Evolutionary conservation across 2,113 vertebrate genomes (phyloP).

Genomic region (Egretta garzetta): DNA sequence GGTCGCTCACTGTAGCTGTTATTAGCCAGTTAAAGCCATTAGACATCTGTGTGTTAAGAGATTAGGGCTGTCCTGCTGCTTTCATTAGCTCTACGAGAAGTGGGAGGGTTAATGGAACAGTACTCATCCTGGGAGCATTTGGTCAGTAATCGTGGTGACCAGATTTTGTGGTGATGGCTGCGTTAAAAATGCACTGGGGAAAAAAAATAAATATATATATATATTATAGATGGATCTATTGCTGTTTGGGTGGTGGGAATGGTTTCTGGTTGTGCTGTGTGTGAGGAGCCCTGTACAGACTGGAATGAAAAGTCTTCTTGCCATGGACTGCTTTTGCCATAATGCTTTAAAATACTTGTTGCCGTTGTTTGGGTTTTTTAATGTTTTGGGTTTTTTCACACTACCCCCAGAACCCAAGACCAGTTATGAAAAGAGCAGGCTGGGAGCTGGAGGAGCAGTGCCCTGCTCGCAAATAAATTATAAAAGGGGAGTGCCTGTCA

Average conservation of each 20-base stretch:
- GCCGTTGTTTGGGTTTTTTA: not conserved
- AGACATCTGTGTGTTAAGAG: not conserved
- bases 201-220: no score
- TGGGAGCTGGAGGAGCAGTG: not conserved
- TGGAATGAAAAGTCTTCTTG: not conserved
- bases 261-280: not conserved
- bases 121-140: not conserved
- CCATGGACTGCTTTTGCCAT: not conserved
- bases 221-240: not conserved
- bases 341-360: not conserved
- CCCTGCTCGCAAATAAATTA: not conserved
- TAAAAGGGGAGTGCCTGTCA: not conserved
- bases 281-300: not conserved
- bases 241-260: not conserved
- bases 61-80: not conserved
- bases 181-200: not conserved
- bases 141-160: not conserved
- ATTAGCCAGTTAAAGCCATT: not conserved
- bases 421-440: not conserved
- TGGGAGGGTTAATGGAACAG: not conserved
- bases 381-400: rapidly evolving
- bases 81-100: not conserved
- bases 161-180: not conserved
- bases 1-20: not conserved
- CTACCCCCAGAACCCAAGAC: not conserved